phyloP scores from a whole-genome alignment of 2,113 vertebrate genomes.

The Oostethus manadensis region DNA sequence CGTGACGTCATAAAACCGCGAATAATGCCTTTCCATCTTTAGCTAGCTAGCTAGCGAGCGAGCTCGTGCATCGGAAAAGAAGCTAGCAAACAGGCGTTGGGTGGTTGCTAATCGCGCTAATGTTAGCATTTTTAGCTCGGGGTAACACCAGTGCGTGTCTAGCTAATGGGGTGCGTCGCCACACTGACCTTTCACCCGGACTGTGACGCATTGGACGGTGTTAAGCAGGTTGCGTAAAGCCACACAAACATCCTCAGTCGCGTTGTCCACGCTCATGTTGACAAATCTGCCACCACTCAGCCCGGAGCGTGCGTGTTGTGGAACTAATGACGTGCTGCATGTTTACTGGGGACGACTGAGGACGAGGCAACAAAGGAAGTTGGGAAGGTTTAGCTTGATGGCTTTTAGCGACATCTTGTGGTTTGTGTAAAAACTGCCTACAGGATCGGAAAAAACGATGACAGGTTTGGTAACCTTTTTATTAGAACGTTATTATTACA shows the following conservation, averaged over 20 bases:
- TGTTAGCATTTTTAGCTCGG: neutral
- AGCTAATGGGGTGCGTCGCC: no score
- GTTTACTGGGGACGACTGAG: constrained; percentile 20
- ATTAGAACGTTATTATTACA: no score
- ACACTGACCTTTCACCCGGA: constrained; percentile 74
- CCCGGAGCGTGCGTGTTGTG: constrained; percentile 39
- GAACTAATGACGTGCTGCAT: constrained; percentile 18
- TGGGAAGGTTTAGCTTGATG: neutral
- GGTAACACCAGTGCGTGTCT: no score
- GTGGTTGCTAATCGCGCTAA: neutral
- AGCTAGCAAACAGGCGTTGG: no score
- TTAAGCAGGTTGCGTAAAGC: constrained; percentile 68
- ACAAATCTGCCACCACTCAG: neutral
- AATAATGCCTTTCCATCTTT: no score
- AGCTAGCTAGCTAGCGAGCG: no score
- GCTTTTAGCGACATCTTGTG: no score
- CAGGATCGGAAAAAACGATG: no score
- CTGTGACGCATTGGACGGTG: constrained; percentile 67
- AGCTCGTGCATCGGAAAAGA: no score
- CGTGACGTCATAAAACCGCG: no score
- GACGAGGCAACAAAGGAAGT: constrained; percentile 4
- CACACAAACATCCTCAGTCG: constrained; percentile 30
- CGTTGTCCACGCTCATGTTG: constrained; percentile 44
- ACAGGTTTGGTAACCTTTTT: no score
- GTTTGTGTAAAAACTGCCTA: no score